These are phyloP conservation scores for Drosophila sturtevanti DNA, from an alignment of 1,140 invertebrate genomes.

Conservation along the genomic window DNA sequence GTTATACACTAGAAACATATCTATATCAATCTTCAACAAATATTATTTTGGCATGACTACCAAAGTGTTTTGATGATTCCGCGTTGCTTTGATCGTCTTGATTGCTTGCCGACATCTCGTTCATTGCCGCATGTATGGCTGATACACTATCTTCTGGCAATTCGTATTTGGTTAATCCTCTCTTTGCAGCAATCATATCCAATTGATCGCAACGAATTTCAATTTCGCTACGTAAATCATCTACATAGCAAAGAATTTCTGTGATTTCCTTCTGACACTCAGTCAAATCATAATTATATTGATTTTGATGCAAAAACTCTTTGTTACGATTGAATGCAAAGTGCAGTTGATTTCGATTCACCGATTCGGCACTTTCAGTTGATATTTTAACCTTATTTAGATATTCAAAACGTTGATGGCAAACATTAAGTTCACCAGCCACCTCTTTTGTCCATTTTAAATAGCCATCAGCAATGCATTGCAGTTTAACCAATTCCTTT, in stretches of 20 bases:
- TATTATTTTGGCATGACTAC: too few relatives aligned
- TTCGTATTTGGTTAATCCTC: background rate
- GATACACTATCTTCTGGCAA: background rate
- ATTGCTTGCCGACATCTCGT: background rate
- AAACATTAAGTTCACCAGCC: constrained; percentile 22
- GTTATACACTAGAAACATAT: too few relatives aligned
- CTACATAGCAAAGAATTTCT: background rate
- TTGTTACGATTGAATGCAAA: background rate
- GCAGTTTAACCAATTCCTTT: constrained; percentile 16
- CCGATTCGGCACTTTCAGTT: constrained; percentile 13
- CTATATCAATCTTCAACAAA: too few relatives aligned
- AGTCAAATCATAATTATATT: background rate
- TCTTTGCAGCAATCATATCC: background rate
- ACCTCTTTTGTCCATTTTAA: constrained; percentile 25
- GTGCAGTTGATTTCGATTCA: background rate
- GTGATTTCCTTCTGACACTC: background rate
- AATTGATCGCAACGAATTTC: background rate
- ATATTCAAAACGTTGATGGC: constrained; percentile 17
- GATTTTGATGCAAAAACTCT: background rate
- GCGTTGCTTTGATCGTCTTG: too few relatives aligned
- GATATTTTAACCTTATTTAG: constrained; percentile 24
- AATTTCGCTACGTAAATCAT: background rate
- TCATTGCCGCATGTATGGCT: background rate
- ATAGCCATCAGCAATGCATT: background rate
- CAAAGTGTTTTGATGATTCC: background rate